Base-by-base conservation (phyloP, 2,888 invertebrate species). In the Steinernema carpocapsae region DNA sequence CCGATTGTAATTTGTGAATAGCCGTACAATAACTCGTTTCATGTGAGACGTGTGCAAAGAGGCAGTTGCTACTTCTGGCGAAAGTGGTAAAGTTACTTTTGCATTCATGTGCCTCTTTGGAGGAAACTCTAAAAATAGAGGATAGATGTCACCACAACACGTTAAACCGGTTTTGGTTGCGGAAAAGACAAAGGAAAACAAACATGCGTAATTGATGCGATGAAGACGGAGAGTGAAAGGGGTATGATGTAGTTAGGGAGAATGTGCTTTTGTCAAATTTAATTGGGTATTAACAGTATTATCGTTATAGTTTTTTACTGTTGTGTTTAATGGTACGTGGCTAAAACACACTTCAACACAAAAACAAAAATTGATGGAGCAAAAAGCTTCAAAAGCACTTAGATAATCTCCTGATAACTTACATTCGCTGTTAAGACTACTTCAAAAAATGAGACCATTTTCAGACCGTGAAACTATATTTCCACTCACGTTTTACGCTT, bases 1-100 rank as follows among this genome's bases (percentile, higher is more conserved):
- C 51, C 12, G 51, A 51, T 51, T n/a, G n/a, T n/a, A n/a, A n/a
- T n/a, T n/a, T n/a, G n/a, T n/a, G n/a, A n/a, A n/a, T n/a, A n/a
- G n/a, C 43, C 43, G n/a, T 19, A 6, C 51, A 51, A 51, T 51
- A 51, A 51, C 51, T 51, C n/a, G 51, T 51, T 51, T 6, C 10
- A 51, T 14, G 43, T 43, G 7, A 19, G 51, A 43, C 6, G 51
- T 17, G 10, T 19, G 19, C 51, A 19, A 51, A 51, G n/a, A 51
- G n/a, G 51, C 51, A 51, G 51, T 19, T 51, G 19, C 10, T n/a
- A 19, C 12, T 51, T n/a, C n/a, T n/a, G n/a, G n/a, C n/a, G n/a
- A n/a, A 51, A 51, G 19, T 51, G 19, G 51, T n/a, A 51, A 51
- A 19, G 51, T 19, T 51, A n/a, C 51, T n/a, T 51, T 51, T 51